Conservation (phyloP, 1,140 invertebrate genomes). For the Wiebesia pumilae region DNA sequence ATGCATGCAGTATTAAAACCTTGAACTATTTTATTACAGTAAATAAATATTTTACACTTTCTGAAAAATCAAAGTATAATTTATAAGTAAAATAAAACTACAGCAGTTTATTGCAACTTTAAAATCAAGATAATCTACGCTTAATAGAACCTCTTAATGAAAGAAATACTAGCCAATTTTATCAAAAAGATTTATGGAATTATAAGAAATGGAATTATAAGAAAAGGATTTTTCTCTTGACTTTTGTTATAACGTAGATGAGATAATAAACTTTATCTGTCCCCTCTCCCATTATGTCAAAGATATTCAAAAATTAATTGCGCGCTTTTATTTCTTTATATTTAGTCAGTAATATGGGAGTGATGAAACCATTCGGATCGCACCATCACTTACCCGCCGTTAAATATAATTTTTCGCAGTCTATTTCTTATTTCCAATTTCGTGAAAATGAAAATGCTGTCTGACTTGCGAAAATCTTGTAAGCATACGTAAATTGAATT, state of each 20-base stretch:
- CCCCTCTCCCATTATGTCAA: neutral
- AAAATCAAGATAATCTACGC: too few relatives aligned
- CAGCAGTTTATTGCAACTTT: too few relatives aligned
- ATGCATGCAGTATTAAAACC: too few relatives aligned
- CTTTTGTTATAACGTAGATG: neutral
- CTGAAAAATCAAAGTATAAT: too few relatives aligned
- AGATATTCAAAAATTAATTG: neutral
- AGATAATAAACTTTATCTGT: conserved; percentile 41
- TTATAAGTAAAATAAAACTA: too few relatives aligned
- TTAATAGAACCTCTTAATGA: too few relatives aligned
- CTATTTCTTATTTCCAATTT: neutral
- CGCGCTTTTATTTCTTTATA: neutral
- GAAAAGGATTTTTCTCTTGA: neutral
- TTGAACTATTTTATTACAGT: too few relatives aligned
- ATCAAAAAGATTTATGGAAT: neutral
- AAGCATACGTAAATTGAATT: conserved; percentile 20
- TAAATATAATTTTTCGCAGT: neutral
- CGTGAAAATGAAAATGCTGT: neutral
- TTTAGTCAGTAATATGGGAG: conserved; percentile 26
- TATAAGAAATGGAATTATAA: neutral
- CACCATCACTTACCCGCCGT: neutral
- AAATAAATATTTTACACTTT: too few relatives aligned
- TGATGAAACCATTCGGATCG: neutral
- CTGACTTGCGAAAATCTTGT: conserved; percentile 15
- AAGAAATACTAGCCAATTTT: neutral